Base-by-base conservation (phyloP, 2,113 vertebrate species). In the Alces alces region DNA sequence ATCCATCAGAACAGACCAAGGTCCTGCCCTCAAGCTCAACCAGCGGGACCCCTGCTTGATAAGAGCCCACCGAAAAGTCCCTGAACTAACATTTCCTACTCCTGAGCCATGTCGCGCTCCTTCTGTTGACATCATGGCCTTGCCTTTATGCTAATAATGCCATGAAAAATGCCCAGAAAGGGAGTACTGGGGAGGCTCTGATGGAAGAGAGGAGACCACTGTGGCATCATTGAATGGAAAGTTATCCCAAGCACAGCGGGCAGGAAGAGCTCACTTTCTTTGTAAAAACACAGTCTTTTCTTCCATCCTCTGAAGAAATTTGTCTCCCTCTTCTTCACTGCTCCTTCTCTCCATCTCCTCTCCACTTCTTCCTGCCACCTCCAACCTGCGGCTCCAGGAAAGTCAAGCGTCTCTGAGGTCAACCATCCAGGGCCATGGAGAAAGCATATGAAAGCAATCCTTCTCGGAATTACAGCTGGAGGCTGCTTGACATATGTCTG, bases 391-490 rank as follows among this genome's bases (percentile, higher is more conserved):
- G 52, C 79, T 97, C 39, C 28, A 27, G 50, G 61, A 79, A 97
- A 93, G 85, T 43, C 89, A 78, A 89, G n/a, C 14, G 45, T 95
- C n/a, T 93, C 33, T 86, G 28, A 61, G 97, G 83, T 88, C 93
- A 91, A 55, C 36, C 78, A 91, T 54, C 89, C 60, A 15, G 36
- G 39, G 78, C 73, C 11, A 23, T 80, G 52, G 64, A 94, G 93
- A 96, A 89, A 96, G 87, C 86, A 39, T 58, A 45, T 39, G 94
- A 88, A 93, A 93, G 93, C 36, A 55, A 47, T 7, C 80, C 80
- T 96, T 39, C 96, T 87, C 73, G 45, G 96, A 78, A 89, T 86
- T 95, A 45, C 93, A 93, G 87, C 90, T 28, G 52, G 93, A 86
- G 92, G n/a, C 95, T 33, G 73, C 84, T 86, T 94, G 89, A 45